Conservation (phyloP, 2,113 vertebrate species). For the Colinus virginianus region DNA sequence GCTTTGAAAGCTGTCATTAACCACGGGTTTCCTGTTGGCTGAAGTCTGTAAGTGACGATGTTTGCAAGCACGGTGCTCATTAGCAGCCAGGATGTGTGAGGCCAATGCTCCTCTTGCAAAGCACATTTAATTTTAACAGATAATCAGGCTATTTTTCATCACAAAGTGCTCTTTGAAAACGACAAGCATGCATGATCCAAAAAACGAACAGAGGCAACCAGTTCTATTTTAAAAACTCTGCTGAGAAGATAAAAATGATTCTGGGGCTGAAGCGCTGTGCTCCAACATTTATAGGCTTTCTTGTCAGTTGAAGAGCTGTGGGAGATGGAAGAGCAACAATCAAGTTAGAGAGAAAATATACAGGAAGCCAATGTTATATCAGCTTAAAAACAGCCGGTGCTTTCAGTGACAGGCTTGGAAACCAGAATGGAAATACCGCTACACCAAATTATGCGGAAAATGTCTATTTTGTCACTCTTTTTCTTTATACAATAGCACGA, state of each 20-base stretch:
- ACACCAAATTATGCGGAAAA: neutral
- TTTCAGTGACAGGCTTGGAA: constrained; percentile 38
- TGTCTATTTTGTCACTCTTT: neutral
- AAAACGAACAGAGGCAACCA: constrained; percentile 16
- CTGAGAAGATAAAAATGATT: constrained; percentile 33
- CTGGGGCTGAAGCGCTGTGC: neutral
- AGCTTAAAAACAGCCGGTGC: constrained; percentile 46
- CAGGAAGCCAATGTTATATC: constrained; percentile 54
- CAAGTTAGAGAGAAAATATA: constrained; percentile 41
- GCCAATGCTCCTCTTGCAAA: neutral
- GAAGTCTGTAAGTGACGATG: constrained; percentile 11
- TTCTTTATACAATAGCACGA: neutral
- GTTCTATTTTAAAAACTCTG: constrained; percentile 42
- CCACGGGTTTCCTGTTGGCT: constrained; percentile 45
- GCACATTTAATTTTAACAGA: constrained; percentile 60
- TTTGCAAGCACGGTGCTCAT: neutral
- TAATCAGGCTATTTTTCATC: constrained; percentile 63
- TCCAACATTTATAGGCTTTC: constrained; percentile 22
- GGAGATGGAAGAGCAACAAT: constrained; percentile 41
- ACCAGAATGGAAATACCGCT: constrained; percentile 30
- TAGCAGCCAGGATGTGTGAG: constrained; percentile 54
- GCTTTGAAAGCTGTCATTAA: constrained; percentile 31
- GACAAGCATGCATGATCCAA: neutral
- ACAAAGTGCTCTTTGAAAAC: constrained; percentile 20
- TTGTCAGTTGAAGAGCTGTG: neutral